These are phyloP conservation scores for Heliconius hermathena DNA, from an alignment of 1,140 invertebrate genomes.

Conservation along the genomic window DNA sequence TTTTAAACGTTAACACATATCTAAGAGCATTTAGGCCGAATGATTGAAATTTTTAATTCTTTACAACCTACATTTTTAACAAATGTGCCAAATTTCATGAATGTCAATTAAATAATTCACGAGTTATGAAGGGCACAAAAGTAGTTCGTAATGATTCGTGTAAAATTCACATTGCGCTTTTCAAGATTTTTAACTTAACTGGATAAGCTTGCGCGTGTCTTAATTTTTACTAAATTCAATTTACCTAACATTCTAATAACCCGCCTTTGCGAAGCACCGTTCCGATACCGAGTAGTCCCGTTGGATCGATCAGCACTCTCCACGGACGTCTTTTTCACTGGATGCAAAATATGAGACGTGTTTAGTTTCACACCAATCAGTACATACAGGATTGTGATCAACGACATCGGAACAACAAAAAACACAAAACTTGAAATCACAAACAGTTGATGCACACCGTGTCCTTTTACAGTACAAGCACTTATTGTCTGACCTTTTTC, in stretches of 20 bases:
- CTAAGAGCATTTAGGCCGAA: too few species aligned
- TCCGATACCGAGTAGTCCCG: conserved; percentile 76
- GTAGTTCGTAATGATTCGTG: too few species aligned
- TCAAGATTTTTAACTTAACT: too few species aligned
- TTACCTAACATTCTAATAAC: conserved; percentile 86
- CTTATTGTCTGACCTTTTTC: conserved; percentile 78
- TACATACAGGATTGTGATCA: conserved; percentile 88
- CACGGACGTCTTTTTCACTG: conserved; percentile 64
- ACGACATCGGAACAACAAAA: conserved; percentile 89
- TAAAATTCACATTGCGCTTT: too few species aligned
- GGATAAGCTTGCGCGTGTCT: too few species aligned
- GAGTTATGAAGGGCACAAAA: too few species aligned
- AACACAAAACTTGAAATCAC: conserved; percentile 89
- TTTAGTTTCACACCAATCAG: conserved; percentile 86
- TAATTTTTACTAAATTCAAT: conserved; percentile 42
- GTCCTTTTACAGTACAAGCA: conserved; percentile 82
- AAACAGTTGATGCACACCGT: conserved; percentile 84
- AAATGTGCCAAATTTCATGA: too few species aligned
- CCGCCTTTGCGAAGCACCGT: conserved; percentile 82
- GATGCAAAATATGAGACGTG: conserved; percentile 76
- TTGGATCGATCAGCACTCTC: conserved; percentile 63
- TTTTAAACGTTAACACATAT: too few species aligned
- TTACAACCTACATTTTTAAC: too few species aligned
- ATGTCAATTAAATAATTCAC: too few species aligned
- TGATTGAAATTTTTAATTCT: too few species aligned